A percentile compares a stretch with the other conserved stretches of the same genome.
Evolutionary conservation across 1,140 invertebrate species (phyloP).

Genomic region (Caenorhabditis tropicalis): DNA sequence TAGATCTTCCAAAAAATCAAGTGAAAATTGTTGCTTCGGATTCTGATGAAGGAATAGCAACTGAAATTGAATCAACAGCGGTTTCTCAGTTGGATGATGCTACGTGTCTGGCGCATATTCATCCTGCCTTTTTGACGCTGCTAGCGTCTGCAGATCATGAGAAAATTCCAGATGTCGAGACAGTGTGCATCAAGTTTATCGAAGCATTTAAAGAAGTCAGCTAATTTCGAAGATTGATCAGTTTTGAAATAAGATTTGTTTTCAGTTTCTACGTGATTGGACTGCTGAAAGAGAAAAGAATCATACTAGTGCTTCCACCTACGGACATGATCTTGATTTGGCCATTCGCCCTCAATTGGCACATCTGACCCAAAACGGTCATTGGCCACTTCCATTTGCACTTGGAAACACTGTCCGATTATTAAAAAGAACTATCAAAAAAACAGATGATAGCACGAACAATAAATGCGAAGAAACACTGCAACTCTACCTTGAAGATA

Average conservation of each 20-base stretch:
- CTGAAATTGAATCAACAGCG: not conserved
- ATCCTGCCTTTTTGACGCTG: conserved; percentile 14
- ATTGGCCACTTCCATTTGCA: conserved; percentile 44
- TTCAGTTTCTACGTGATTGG: conserved; percentile 37
- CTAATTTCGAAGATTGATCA: not conserved
- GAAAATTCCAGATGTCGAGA: conserved; percentile 29
- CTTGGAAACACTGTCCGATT: conserved; percentile 46
- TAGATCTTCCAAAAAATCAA: conserved; percentile 30
- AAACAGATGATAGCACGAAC: not conserved
- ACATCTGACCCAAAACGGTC: conserved; percentile 19
- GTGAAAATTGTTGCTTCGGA: not conserved
- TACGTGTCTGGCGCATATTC: conserved; percentile 32
- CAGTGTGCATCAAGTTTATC: conserved; percentile 42
- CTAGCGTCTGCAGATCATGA: not conserved
- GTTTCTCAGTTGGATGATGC: conserved; percentile 6
- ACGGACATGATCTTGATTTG: not conserved
- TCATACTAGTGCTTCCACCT: not conserved
- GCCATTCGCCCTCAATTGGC: conserved; percentile 15
- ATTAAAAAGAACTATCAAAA: conserved; percentile 21
- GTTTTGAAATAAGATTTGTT: not conserved
- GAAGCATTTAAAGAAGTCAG: conserved; percentile 11
- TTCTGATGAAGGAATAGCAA: conserved; percentile 25
- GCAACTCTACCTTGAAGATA: not conserved
- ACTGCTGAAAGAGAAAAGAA: conserved; percentile 1
- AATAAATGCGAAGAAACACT: not conserved